Evolutionary conservation across 2,113 vertebrate genomes (phyloP), one percentile per base, ranked within the genome.

Genomic region (Sisor rabdophorus): DNA sequence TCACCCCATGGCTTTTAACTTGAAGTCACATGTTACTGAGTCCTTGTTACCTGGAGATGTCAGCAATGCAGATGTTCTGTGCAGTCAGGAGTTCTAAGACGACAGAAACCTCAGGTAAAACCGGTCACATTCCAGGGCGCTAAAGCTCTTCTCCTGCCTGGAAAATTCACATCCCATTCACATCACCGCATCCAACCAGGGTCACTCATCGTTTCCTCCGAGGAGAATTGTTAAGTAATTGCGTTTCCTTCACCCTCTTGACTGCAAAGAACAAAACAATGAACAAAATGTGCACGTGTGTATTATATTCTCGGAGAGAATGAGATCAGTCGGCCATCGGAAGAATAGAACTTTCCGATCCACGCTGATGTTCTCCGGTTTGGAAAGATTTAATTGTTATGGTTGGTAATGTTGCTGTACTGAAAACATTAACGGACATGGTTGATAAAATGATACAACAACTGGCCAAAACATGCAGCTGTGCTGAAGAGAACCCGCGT

Each of bases 51-150:
- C 53, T 60, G 54, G 32, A 40, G 56, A 24, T 17, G 61, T 26
- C 10, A 59, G 44, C 48, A 54, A 16, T 32, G 59, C 78, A 77
- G 82, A 83, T 79, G 67, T n/a, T n/a, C n/a, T 77, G 67, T 75
- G 69, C 71, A 71, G 70, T 77, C 69, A 77, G 60, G 63, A 64
- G 32, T 22, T 64, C n/a, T 16, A 56, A 44, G 47, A 12, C 12
- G 28, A 47, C 26, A 50, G 22, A 16, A 20, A 26, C 28, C 54
- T 72, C 58, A 30, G 75, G 47, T 20, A 75, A 36, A 0, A 20
- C 30, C 19, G 2, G 24, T 26, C 17, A 10, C 47, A 16, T 28
- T 11, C 40, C 40, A 44, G 40, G 40, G 40, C 10, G 4, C 40
- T 44, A 9, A 44, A 71, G 5, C 2, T 13, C 10, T 58, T 22